phyloP scores from a whole-genome alignment of 1,140 invertebrate species.

The Euwallacea similis region DNA sequence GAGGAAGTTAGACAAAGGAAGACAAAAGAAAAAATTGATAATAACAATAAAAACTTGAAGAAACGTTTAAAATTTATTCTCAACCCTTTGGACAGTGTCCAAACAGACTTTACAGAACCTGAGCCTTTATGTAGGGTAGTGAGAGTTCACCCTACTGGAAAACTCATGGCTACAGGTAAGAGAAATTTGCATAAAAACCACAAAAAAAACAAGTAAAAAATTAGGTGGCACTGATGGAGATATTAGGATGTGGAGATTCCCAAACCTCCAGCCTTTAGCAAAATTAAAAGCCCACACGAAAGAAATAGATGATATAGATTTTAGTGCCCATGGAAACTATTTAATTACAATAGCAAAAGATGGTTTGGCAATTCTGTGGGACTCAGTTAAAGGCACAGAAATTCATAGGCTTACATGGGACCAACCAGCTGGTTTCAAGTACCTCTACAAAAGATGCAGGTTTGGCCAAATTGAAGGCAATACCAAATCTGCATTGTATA shows the following conservation, averaged over 20 bases:
- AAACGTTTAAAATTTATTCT: constrained; percentile 73
- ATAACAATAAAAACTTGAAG: constrained; percentile 57
- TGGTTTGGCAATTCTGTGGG: constrained; percentile 80
- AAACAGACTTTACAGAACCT: constrained; percentile 75
- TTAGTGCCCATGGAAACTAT: constrained; percentile 74
- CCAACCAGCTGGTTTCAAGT: constrained; percentile 71
- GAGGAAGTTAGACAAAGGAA: constrained; percentile 54
- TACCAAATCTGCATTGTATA: constrained; percentile 72
- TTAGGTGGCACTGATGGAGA: constrained; percentile 81
- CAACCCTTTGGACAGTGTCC: constrained; percentile 72
- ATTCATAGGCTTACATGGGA: constrained; percentile 73
- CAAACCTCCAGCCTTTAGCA: constrained; percentile 68
- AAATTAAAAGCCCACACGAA: constrained; percentile 74
- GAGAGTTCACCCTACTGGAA: constrained; percentile 73
- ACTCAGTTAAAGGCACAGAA: constrained; percentile 65
- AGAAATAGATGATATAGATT: constrained; percentile 91
- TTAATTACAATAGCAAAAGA: constrained; percentile 88
- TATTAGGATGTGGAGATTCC: constrained; percentile 87
- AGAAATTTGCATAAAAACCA: neutral
- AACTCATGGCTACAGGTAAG: constrained; percentile 77
- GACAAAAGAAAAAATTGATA: constrained; percentile 48
- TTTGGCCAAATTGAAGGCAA: constrained; percentile 72
- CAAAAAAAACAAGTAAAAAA: neutral
- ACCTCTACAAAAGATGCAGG: constrained; percentile 82
- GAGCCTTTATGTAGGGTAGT: constrained; percentile 87